Evolutionary conservation across 2,888 invertebrate genomes (phyloP).

Genomic region (Lordiphosa andalusiaca): DNA sequence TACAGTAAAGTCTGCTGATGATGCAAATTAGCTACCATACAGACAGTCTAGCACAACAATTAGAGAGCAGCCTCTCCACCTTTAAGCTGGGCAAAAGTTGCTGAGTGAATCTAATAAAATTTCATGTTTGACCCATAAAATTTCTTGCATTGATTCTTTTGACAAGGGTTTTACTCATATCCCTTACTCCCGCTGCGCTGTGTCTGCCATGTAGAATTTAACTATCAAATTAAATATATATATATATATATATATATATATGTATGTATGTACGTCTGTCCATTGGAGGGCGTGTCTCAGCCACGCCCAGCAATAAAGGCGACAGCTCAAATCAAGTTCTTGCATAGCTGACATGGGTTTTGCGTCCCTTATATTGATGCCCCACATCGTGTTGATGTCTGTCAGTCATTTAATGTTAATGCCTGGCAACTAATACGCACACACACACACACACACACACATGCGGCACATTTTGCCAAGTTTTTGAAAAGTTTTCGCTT

Average conservation of each 20-base stretch:
- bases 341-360: conserved; percentile 23
- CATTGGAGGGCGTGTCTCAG: conserved; percentile 6
- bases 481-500: conserved; percentile 59
- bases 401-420: conserved; percentile 67
- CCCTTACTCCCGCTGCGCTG: neutral
- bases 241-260: neutral
- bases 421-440: conserved; percentile 45
- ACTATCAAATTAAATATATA: conserved; percentile 6
- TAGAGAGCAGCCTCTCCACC: too few species aligned
- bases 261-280: neutral
- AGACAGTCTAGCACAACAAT: too few species aligned
- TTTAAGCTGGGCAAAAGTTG: too few species aligned
- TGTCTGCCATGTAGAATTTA: neutral
- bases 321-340: neutral
- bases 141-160: neutral
- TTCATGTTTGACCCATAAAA: too few species aligned
- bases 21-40: too few species aligned
- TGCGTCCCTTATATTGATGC: conserved; percentile 4
- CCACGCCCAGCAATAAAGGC: conserved; percentile 11
- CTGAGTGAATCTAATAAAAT: too few species aligned
- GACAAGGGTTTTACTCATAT: neutral
- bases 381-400: conserved; percentile 43
- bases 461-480: conserved; percentile 58
- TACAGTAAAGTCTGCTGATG: too few species aligned
- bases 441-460: neutral